Evolutionary conservation across 2,113 vertebrate genomes (phyloP).

Genomic region (Stegostoma tigrinum): DNA sequence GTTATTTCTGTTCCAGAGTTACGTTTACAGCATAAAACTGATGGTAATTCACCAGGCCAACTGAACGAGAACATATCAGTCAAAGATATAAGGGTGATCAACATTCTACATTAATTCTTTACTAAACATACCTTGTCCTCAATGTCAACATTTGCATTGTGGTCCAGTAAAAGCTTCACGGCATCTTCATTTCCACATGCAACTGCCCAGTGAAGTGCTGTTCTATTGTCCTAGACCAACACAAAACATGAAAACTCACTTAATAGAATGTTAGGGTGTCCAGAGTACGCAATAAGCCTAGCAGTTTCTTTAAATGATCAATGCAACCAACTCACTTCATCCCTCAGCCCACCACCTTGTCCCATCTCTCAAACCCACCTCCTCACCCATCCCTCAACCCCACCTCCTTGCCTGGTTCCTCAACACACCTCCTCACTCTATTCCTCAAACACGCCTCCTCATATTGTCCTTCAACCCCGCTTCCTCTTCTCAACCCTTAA

Average conservation of each 20-base stretch:
- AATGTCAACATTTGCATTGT: background rate
- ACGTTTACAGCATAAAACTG: background rate
- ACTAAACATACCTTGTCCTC: background rate
- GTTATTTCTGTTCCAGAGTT: background rate
- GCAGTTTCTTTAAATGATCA: background rate
- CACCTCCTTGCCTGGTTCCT: too few relatives aligned
- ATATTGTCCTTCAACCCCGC: too few relatives aligned
- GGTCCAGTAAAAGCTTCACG: background rate
- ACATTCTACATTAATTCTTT: background rate
- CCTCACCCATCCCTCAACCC: too few relatives aligned
- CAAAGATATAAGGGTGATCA: background rate
- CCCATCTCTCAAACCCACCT: too few relatives aligned
- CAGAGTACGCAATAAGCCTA: background rate
- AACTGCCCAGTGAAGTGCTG: conserved; percentile 2
- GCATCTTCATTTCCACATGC: background rate
- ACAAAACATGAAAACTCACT: background rate
- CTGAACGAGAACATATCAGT: background rate
- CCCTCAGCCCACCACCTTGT: too few relatives aligned
- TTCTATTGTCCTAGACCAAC: background rate
- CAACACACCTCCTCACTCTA: too few relatives aligned
- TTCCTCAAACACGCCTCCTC: too few relatives aligned
- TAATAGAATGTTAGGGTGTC: background rate
- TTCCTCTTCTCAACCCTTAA: too few relatives aligned
- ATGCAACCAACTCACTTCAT: too few relatives aligned
- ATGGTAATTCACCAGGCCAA: background rate